phyloP scores from a whole-genome alignment of 2,797 vertebrate species.

The Lacerta agilis region DNA sequence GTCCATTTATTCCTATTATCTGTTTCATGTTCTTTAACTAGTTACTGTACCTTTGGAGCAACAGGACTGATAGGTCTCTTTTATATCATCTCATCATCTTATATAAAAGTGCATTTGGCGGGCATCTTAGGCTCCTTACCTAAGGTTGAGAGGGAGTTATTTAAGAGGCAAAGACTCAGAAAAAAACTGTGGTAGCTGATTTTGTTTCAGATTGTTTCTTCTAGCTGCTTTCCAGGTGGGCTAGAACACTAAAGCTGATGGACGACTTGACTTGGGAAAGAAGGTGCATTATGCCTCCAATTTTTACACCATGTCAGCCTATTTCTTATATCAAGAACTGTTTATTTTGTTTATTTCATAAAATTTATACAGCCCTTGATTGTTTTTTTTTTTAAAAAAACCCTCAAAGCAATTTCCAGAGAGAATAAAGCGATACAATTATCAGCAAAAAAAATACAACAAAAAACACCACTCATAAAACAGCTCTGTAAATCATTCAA shows the following conservation, averaged over 20 bases:
- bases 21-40: background rate
- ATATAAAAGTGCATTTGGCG: background rate
- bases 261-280: background rate
- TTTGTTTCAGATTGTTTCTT: background rate
- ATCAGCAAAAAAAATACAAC: no score
- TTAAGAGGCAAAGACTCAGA: background rate
- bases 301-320: background rate
- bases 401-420: no score
- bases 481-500: no score
- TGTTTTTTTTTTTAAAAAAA: no score
- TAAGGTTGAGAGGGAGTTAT: background rate
- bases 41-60: background rate
- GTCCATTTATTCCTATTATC: no score
- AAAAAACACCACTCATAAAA: no score
- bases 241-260: background rate
- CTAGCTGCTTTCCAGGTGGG: background rate
- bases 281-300: background rate
- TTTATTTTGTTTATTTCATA: background rate
- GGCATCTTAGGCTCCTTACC: background rate
- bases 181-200: background rate
- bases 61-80: background rate
- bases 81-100: no score
- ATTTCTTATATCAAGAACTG: background rate
- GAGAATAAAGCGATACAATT: no score
- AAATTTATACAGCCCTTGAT: no score